Percentiles rank a stretch among this genome's conserved stretches.
These are phyloP conservation scores for Druceiella hillmani DNA, from an alignment of 2,888 invertebrate genomes.

Conservation along the genomic window DNA sequence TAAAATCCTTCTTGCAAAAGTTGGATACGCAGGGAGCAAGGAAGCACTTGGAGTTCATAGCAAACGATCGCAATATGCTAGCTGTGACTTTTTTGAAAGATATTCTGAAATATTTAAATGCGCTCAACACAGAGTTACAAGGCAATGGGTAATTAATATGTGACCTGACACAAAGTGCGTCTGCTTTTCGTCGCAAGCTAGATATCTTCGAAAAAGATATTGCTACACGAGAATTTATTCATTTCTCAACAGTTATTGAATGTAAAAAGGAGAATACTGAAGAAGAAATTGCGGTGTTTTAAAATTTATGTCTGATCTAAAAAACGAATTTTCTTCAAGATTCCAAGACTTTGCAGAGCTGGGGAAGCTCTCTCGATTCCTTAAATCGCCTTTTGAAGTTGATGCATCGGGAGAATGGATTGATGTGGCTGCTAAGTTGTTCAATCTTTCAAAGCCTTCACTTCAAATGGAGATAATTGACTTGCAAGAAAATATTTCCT, in stretches of 20 bases:
- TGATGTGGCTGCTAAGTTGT: constrained; percentile 27
- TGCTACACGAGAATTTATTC: constrained; percentile 22
- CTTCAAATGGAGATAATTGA: constrained; percentile 23
- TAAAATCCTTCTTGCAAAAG: no score
- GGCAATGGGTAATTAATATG: no score
- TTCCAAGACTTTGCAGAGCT: constrained; percentile 24
- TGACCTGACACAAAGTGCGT: no score
- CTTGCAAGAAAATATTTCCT: constrained; percentile 18
- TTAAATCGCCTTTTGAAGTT: constrained; percentile 26
- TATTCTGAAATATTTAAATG: no score
- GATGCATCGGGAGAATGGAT: no score
- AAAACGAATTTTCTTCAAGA: constrained; percentile 19
- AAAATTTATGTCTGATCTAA: constrained; percentile 21
- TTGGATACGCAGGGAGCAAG: no score
- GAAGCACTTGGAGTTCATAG: no score
- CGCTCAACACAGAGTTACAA: no score
- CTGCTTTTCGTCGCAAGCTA: no score
- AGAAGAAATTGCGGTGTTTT: constrained; percentile 26
- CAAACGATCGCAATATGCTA: no score
- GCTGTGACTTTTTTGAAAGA: no score
- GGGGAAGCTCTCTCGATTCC: constrained; percentile 22
- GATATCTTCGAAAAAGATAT: constrained; percentile 23
- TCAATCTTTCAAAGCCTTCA: constrained; percentile 23
- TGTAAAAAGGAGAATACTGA: constrained; percentile 25
- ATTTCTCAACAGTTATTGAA: constrained; percentile 27